Evolutionary conservation across 2,113 vertebrate species (phyloP), one percentile per base, ranked within the genome.

Genomic region (Desmodus rotundus): DNA sequence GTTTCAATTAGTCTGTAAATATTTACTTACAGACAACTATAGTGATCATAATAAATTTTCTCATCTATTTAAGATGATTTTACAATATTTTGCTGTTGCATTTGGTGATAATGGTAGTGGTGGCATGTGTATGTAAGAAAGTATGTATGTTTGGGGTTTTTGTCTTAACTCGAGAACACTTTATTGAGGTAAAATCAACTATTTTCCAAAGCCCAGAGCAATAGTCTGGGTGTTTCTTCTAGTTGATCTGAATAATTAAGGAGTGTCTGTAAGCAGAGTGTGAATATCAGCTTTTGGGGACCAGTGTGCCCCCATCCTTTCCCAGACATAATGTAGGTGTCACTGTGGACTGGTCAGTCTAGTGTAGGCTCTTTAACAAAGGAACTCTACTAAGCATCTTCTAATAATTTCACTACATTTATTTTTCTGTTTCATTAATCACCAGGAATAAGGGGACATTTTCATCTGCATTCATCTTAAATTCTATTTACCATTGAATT

Each of bases 241-340:
- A 7, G n/a, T 82, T 85, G n/a, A 31, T 58, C 3, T 54, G 6
- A 54, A 19, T 50, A 20, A 47, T 17, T 85, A 2, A 38, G 24
- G 31, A 58, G 17, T 68, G 7, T 43, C 11, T 65, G 0, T 47
- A 61, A 43, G 3, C 5, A 82, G 5, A 54, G 33, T 24, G 4
- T n/a, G 4, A 56, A 3, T 10, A 7, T 73, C 6, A 15, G 26
- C 24, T 65, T 1, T 19, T 41, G 26, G 26, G 4, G 5, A 12
- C 8, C 0, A 2, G 0, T 7, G 2, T n/a, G 19, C 3, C 3
- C 7, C 13, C 17, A 6, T 0, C 5, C 2, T 68, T 92, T 24
- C 41, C 61, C 2, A 7, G 1, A 54, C 5, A 50, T 4, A 31
- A 1, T n/a, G 16, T 33, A 45, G 1, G 5, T 28, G 4, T 7